Evolutionary conservation across 2,797 vertebrate species (phyloP), one percentile per base, ranked within the genome.

Genomic region (Coccyzus lansbergi): DNA sequence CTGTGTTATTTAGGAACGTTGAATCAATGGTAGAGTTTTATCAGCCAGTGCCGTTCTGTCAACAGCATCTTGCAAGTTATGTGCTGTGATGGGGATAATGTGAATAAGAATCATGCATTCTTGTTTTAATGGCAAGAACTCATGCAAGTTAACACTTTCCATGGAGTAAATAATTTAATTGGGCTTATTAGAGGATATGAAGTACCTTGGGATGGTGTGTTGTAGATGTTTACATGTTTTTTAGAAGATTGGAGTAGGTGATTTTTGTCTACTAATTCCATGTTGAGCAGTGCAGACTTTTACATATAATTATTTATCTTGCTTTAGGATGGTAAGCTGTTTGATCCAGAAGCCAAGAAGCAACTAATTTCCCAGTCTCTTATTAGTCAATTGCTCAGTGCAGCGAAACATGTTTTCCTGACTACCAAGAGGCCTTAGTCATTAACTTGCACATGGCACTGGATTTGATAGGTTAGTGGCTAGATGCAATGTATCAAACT

Each of bases 71-170:
- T 64, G 15, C 29, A 42, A 86, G 55, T 25, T 29, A 10, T 0
- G 1, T 83, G 69, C 53, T 49, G 31, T 52, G 42, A 5, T 31
- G 4, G 2, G 18, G 24, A 4, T 65, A 34, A 51, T 0, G 0
- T 33, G 16, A 64, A 8, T 63, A 6, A 63, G 3, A 64, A 8
- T 34, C 42, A 38, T 33, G 19, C 9, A 2, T 33, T 84, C 14
- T 14, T 72, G 20, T 82, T 82, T 60, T 46, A 79, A 51, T 56
- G 58, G 28, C 52, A 48, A 9, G 48, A 75, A 1, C 5, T 8
- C 2, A 2, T 4, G 34, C n/a, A 46, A 82, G 10, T 10, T 31
- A 82, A 14, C 15, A 42, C 8, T 7, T 83, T 88, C 26, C 7
- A 15, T 36, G 53, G 38, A 80, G 76, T 42, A 62, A 58, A 51